Conservation (phyloP, 2,797 vertebrate genomes). For the Siniperca obscura region DNA sequence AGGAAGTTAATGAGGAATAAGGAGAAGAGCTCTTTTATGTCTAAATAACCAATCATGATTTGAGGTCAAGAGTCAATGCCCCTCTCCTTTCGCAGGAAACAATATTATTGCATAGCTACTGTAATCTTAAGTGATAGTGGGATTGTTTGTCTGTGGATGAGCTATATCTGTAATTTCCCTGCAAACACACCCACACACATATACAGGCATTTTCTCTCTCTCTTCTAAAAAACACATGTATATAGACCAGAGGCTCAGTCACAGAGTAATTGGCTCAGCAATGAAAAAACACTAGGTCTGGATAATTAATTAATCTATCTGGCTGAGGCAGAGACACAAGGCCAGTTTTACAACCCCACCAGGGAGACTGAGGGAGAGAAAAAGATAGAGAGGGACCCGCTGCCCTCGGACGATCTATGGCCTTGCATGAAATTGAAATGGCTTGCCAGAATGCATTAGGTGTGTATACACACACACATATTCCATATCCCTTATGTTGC, state of each 20-base stretch:
- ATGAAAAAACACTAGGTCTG: slow-evolving; percentile 80
- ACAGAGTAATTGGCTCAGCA: slow-evolving; percentile 90
- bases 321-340: slow-evolving; percentile 90
- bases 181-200: background rate
- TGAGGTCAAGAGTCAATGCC: slow-evolving; percentile 41
- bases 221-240: slow-evolving; percentile 88
- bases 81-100: slow-evolving; percentile 52
- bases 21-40: background rate
- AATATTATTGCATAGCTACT: slow-evolving; percentile 70
- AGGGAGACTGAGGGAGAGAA: slow-evolving; percentile 55
- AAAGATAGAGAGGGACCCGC: slow-evolving; percentile 23
- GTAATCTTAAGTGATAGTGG: slow-evolving; percentile 55
- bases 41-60: slow-evolving; percentile 47
- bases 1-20: slow-evolving; percentile 11
- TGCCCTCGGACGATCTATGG: slow-evolving; percentile 63
- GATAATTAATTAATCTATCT: slow-evolving; percentile 96
- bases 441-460: slow-evolving; percentile 56
- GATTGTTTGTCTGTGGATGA: slow-evolving; percentile 77
- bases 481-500: background rate
- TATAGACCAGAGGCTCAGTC: slow-evolving; percentile 90
- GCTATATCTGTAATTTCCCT: slow-evolving; percentile 93
- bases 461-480: slow-evolving; percentile 37
- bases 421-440: slow-evolving; percentile 64
- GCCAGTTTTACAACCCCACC: slow-evolving; percentile 91
- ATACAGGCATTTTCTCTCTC: slow-evolving; percentile 62